Evolutionary conservation across 2,888 invertebrate genomes (phyloP).

Genomic region (Parapristionchus giblindavisi): DNA sequence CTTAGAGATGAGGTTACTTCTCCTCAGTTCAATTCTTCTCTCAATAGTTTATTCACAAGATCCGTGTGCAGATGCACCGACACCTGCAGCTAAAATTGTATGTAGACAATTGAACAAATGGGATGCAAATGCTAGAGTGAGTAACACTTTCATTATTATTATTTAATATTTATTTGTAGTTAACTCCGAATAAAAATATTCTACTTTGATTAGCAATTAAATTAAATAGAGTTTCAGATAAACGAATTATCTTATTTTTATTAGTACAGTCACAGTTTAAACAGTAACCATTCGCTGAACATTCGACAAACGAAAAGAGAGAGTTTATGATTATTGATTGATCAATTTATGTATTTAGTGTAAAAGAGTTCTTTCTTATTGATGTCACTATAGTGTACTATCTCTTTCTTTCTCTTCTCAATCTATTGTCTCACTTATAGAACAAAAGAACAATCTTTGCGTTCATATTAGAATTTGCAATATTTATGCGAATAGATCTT

Average conservation of each 20-base stretch:
- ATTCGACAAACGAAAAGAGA: not conserved
- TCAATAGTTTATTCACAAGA: constrained; percentile 38
- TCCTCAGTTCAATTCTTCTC: not conserved
- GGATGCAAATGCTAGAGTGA: constrained; percentile 62
- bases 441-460: not conserved
- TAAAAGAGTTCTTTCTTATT: not conserved
- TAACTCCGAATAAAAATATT: not conserved
- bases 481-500: too few species aligned
- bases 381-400: not conserved
- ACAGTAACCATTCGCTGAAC: not conserved
- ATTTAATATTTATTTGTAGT: constrained; percentile 15
- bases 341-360: not conserved
- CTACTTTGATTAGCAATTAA: not conserved
- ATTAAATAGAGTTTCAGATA: not conserved
- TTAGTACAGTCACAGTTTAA: not conserved
- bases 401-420: not conserved
- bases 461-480: too few species aligned
- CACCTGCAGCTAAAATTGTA: constrained; percentile 57
- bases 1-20: not conserved
- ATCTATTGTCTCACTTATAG: too few species aligned
- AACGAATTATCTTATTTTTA: not conserved
- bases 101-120: constrained; percentile 65
- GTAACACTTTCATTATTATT: too few species aligned
- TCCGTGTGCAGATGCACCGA: constrained; percentile 62
- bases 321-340: too few species aligned